Conservation (phyloP, 2,797 vertebrate genomes). For the Danio jaintianensis region DNA sequence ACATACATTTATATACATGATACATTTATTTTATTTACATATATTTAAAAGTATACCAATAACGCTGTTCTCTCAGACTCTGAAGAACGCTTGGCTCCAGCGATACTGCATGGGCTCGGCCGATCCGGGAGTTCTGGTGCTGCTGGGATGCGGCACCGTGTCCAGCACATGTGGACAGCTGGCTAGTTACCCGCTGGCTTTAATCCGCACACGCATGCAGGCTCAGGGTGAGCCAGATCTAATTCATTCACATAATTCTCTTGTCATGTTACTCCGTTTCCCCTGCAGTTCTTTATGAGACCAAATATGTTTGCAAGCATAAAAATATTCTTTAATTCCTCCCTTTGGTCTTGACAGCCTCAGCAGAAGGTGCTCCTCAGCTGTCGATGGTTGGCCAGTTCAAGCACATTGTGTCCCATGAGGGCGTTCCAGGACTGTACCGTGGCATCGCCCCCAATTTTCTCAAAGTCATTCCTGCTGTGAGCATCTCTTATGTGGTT, state of each 20-base stretch:
- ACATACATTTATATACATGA: too few species aligned
- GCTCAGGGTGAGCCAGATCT: constrained; percentile 84
- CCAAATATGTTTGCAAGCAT: background rate
- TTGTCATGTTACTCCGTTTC: background rate
- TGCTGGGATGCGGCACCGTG: constrained; percentile 88
- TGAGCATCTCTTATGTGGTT: constrained; percentile 95
- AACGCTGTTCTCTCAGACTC: constrained; percentile 74
- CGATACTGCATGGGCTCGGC: constrained; percentile 84
- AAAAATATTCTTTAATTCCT: background rate
- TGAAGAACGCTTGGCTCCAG: constrained; percentile 91
- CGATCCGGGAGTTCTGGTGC: constrained; percentile 88
- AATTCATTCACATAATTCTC: background rate
- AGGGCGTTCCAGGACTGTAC: constrained; percentile 89
- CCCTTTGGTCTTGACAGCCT: constrained; percentile 64
- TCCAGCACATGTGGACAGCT: constrained; percentile 94
- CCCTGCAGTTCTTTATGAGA: background rate
- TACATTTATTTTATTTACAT: background rate
- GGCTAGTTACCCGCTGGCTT: constrained; percentile 90
- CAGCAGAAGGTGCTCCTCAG: constrained; percentile 80
- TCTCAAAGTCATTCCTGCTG: constrained; percentile 94
- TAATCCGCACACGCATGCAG: constrained; percentile 94
- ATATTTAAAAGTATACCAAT: background rate
- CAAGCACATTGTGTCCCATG: constrained; percentile 85
- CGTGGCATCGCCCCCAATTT: constrained; percentile 93
- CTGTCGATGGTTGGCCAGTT: constrained; percentile 89